Evolutionary conservation across 2,888 invertebrate species (phyloP).

Genomic region (Aphodius granarius): DNA sequence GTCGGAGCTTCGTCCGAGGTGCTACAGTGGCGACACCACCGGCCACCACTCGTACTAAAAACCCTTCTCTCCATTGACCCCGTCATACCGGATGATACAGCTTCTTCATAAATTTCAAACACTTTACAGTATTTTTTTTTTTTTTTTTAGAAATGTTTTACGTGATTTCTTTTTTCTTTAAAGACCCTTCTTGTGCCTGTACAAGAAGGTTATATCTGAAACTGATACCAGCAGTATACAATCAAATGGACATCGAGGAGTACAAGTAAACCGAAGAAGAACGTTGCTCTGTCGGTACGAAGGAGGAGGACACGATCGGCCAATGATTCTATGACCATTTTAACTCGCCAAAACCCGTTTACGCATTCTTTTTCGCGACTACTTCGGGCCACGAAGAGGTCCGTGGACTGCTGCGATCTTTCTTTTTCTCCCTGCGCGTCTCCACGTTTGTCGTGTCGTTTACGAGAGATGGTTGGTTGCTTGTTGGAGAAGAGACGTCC

Average conservation of each 20-base stretch:
- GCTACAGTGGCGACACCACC: background rate
- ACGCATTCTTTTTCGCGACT: background rate
- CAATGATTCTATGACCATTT: background rate
- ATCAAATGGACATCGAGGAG: background rate
- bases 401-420: background rate
- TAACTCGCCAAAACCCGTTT: background rate
- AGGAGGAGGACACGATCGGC: background rate
- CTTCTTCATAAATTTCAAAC: background rate
- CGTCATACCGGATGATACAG: background rate
- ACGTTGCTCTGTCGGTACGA: background rate
- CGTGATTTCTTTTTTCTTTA: too few species aligned
- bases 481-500: too few species aligned
- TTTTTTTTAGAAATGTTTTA: too few species aligned
- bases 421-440: background rate
- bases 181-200: too few species aligned
- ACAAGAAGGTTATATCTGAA: too few species aligned
- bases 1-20: background rate
- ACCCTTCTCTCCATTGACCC: background rate
- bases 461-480: too few species aligned
- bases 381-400: background rate
- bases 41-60: background rate
- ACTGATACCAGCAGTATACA: too few species aligned
- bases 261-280: background rate
- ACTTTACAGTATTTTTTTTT: too few species aligned
- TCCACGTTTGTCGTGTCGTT: background rate